phyloP scores from a whole-genome alignment of 2,888 invertebrate genomes.

The Lutraria lutraria region DNA sequence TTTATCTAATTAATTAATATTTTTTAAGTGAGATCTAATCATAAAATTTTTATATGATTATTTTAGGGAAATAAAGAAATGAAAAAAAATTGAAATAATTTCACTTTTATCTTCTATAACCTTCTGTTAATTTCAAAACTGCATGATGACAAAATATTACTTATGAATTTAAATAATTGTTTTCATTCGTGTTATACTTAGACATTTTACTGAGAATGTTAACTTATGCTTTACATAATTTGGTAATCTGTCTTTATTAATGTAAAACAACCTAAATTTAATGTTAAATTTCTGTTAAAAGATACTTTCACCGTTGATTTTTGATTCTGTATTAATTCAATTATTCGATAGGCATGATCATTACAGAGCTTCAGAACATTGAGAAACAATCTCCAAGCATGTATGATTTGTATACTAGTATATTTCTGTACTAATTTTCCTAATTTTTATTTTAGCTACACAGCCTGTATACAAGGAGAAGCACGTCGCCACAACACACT shows the following conservation, averaged over 20 bases:
- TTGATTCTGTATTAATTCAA: background rate
- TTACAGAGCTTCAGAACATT: background rate
- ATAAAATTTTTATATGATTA: too few relatives aligned
- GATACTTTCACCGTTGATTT: background rate
- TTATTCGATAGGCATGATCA: background rate
- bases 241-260: background rate
- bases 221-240: background rate
- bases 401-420: background rate
- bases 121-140: background rate
- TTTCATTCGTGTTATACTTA: background rate
- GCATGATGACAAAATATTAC: background rate
- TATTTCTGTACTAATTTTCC: background rate
- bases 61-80: too few relatives aligned
- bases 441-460: conserved; percentile 63
- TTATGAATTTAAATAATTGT: background rate
- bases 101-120: too few relatives aligned
- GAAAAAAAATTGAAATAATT: too few relatives aligned
- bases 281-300: background rate
- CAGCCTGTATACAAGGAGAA: conserved; percentile 51
- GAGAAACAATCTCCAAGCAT: background rate
- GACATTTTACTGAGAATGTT: background rate
- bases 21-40: background rate
- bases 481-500: conserved; percentile 48
- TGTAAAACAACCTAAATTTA: background rate
- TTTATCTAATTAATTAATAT: background rate